These are phyloP conservation scores for Symphodus melops DNA, from an alignment of 2,113 vertebrate species.

Conservation along the genomic window DNA sequence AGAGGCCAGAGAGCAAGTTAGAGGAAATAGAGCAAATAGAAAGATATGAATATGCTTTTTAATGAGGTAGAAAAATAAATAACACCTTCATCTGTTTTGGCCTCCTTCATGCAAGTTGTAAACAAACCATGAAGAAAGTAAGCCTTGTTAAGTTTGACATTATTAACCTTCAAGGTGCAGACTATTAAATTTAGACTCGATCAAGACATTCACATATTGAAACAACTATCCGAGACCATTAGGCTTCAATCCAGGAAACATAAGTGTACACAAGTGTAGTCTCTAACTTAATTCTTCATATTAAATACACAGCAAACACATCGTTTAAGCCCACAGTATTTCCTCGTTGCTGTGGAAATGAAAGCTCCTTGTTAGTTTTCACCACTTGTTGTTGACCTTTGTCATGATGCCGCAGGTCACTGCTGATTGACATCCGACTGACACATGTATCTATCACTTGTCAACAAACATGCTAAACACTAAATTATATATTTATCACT, in stretches of 20 bases:
- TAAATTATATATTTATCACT: conserved; percentile 50
- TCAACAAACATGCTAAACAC: conserved; percentile 57
- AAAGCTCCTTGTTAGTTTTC: not conserved
- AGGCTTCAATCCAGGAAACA: too few species aligned
- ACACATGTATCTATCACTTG: conserved; percentile 50
- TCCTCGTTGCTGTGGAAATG: not conserved
- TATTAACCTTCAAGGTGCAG: too few species aligned
- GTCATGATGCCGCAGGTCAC: conserved; percentile 14
- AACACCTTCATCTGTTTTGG: not conserved
- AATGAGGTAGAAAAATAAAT: too few species aligned
- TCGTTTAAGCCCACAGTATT: not conserved
- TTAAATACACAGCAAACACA: not conserved
- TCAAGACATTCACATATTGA: too few species aligned
- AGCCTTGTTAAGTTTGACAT: too few species aligned
- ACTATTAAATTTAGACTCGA: not conserved
- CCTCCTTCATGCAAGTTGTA: not conserved
- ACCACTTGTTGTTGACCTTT: conserved; percentile 1
- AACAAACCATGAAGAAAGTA: too few species aligned
- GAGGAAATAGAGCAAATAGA: too few species aligned
- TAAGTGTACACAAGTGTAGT: too few species aligned
- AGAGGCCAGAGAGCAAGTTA: too few species aligned
- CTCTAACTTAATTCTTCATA: too few species aligned
- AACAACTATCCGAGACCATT: too few species aligned
- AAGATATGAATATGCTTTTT: too few species aligned
- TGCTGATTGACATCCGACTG: conserved; percentile 21